A percentile compares a stretch with the other conserved stretches of the same genome.
Evolutionary conservation across 2,113 vertebrate genomes (phyloP).

Genomic region (Pterocles burchelli): DNA sequence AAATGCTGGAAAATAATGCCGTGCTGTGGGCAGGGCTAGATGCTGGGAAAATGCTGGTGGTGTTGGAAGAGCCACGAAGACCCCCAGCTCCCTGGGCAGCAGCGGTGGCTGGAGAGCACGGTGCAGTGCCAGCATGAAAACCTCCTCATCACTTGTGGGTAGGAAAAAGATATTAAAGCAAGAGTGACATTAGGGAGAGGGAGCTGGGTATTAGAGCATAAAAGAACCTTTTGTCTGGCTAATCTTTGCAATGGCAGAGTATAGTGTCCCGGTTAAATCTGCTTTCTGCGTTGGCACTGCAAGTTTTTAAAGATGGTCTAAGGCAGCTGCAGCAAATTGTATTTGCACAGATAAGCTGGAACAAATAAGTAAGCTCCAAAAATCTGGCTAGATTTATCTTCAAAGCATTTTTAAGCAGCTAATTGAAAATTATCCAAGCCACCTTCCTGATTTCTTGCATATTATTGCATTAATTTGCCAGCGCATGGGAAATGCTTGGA

Average conservation of each 20-base stretch:
- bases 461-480: not conserved
- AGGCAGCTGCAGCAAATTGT: constrained; percentile 43
- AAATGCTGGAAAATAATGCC: not conserved
- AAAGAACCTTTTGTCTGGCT: constrained; percentile 1
- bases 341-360: constrained; percentile 39
- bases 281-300: not conserved
- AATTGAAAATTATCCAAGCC: constrained; percentile 54
- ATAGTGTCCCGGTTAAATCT: not conserved
- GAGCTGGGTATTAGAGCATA: not conserved
- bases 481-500: not conserved
- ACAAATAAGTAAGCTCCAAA: constrained; percentile 17
- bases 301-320: not conserved
- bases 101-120: not conserved
- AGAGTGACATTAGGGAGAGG: not conserved
- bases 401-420: constrained; percentile 50
- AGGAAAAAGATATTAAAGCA: not conserved
- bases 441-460: constrained; percentile 33
- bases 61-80: not conserved
- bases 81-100: not conserved
- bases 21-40: not conserved
- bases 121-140: not conserved
- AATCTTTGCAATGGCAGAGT: not conserved
- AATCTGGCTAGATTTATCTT: constrained; percentile 41
- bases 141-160: not conserved
- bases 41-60: not conserved